Evolutionary conservation across 1,140 invertebrate genomes (phyloP).

Genomic region (Yoshiicerus persimilis): DNA sequence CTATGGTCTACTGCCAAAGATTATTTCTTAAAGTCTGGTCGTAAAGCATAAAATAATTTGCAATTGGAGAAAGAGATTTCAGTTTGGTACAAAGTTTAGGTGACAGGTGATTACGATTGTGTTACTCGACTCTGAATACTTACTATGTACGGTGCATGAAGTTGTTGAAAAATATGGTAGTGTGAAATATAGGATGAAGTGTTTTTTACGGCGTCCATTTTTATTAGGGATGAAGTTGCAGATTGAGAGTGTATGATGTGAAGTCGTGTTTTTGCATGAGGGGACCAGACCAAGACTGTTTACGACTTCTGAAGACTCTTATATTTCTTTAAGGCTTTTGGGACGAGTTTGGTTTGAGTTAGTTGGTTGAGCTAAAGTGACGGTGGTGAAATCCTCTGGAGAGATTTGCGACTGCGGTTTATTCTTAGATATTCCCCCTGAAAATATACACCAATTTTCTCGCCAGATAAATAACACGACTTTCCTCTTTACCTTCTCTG

Average conservation of each 20-base stretch:
- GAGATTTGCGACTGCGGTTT: slow-evolving; percentile 40
- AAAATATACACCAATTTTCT: slow-evolving; percentile 40
- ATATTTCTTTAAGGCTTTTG: slow-evolving; percentile 5
- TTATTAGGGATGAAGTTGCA: slow-evolving; percentile 31
- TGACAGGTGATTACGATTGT: neutral
- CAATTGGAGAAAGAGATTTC: too few relatives aligned
- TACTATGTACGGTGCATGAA: neutral
- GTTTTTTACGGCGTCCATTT: slow-evolving; percentile 34
- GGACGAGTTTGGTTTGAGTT: neutral
- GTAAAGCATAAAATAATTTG: too few relatives aligned
- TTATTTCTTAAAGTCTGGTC: too few relatives aligned
- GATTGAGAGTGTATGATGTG: slow-evolving; percentile 29
- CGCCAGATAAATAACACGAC: slow-evolving; percentile 47
- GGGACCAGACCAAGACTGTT: neutral
- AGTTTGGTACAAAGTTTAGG: too few relatives aligned
- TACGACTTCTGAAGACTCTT: slow-evolving; percentile 35
- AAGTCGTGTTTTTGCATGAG: slow-evolving; percentile 25
- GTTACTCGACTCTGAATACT: too few relatives aligned
- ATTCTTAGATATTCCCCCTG: slow-evolving; percentile 46
- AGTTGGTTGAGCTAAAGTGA: neutral
- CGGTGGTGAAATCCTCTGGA: slow-evolving; percentile 36
- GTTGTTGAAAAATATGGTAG: neutral
- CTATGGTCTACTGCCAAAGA: too few relatives aligned
- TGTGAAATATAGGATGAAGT: slow-evolving; percentile 10
- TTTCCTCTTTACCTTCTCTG: slow-evolving; percentile 45